Percentiles rank a stretch among this genome's conserved stretches.
phyloP scores from a whole-genome alignment of 1,140 invertebrate genomes.

The Cherax destructor region DNA sequence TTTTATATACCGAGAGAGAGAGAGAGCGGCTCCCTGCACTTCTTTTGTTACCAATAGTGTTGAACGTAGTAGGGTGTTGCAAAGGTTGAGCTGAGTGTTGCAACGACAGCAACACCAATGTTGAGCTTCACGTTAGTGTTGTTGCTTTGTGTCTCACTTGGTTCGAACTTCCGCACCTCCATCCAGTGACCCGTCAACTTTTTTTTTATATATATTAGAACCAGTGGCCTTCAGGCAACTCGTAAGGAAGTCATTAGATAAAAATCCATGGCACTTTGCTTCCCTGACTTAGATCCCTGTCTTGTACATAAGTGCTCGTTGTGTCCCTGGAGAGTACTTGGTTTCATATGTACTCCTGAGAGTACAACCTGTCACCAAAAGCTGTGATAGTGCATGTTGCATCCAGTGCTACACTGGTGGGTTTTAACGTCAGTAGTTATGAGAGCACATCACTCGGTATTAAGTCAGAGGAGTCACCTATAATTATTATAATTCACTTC shows the following conservation, averaged over 20 bases:
- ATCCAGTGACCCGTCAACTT: background rate
- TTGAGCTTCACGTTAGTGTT: background rate
- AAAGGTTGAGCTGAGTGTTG: background rate
- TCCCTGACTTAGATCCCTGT: background rate
- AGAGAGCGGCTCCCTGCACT: background rate
- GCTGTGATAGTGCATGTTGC: background rate
- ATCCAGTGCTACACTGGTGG: background rate
- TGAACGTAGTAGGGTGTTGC: background rate
- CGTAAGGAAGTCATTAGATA: background rate
- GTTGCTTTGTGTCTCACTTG: background rate
- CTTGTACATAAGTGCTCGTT: too few species aligned
- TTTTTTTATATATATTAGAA: background rate
- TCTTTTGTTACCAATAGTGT: background rate
- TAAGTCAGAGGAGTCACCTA: too few species aligned
- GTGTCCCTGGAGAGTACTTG: background rate
- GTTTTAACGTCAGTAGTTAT: background rate
- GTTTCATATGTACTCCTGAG: too few species aligned
- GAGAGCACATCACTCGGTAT: background rate
- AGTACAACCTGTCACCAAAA: background rate
- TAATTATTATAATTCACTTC: too few species aligned
- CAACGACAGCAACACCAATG: background rate
- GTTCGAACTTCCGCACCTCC: background rate
- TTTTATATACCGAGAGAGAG: background rate
- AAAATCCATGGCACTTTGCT: background rate
- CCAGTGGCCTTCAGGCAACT: background rate